Percentiles rank a stretch among this genome's conserved stretches.
These are phyloP conservation scores for Drosophila anomelani DNA, from an alignment of 2,888 invertebrate genomes.

Conservation along the genomic window DNA sequence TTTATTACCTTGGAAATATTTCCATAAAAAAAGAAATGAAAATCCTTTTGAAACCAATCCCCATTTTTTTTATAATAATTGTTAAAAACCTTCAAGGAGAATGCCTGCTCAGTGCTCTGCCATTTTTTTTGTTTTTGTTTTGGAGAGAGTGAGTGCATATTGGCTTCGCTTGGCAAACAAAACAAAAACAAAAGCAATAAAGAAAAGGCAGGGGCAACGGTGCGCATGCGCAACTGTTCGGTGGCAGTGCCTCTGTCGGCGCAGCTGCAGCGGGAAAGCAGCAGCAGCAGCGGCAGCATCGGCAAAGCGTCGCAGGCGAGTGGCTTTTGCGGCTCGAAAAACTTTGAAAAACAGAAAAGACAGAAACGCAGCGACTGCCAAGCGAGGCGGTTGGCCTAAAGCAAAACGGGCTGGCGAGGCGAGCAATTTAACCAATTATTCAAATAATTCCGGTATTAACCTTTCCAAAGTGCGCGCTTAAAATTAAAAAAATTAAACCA, in stretches of 20 bases:
- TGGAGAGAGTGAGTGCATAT: conserved; percentile 12
- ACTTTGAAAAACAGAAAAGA: conserved; percentile 8
- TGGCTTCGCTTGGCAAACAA: conserved; percentile 21
- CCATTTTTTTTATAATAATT: background rate
- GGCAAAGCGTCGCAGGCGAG: conserved; percentile 63
- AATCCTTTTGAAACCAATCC: background rate
- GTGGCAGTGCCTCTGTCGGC: conserved; percentile 18
- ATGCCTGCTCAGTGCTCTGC: background rate
- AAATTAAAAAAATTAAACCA: background rate
- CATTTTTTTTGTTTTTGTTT: background rate
- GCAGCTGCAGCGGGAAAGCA: conserved; percentile 23
- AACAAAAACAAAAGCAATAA: background rate
- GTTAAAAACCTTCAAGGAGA: background rate
- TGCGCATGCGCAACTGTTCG: conserved; percentile 57
- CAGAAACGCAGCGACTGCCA: conserved; percentile 79
- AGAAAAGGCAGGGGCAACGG: conserved; percentile 13
- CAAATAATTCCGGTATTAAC: conserved; percentile 8
- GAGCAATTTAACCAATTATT: conserved; percentile 25
- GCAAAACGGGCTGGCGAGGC: conserved; percentile 31
- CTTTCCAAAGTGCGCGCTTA: conserved; percentile 2
- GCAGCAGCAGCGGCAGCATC: conserved; percentile 22
- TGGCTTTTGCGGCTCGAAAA: conserved; percentile 62
- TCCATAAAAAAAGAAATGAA: background rate
- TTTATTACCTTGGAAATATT: background rate
- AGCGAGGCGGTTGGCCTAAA: conserved; percentile 71